These are phyloP conservation scores for Scolopax rusticola DNA, from an alignment of 2,797 vertebrate genomes.

Conservation along the genomic window DNA sequence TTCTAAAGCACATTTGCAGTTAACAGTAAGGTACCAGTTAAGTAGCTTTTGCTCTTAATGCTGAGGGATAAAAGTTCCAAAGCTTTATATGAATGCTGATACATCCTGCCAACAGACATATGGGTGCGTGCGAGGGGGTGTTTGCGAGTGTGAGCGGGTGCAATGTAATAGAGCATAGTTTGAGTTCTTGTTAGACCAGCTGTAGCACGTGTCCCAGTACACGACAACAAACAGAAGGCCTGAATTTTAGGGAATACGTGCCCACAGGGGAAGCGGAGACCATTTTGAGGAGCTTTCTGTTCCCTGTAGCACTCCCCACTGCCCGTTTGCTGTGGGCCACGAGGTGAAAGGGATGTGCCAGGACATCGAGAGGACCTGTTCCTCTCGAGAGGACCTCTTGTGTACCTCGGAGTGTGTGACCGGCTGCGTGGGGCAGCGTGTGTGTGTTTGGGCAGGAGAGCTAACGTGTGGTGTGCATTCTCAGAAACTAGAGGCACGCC, in stretches of 20 bases:
- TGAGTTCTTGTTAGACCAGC: neutral
- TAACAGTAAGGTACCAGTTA: constrained; percentile 61
- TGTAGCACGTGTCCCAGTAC: constrained; percentile 1
- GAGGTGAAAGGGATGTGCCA: neutral
- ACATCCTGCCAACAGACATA: constrained; percentile 56
- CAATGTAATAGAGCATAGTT: neutral
- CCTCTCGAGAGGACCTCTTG: neutral
- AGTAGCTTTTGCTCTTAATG: constrained; percentile 67
- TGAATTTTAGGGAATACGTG: neutral
- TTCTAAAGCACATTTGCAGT: constrained; percentile 55
- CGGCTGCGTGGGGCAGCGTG: rapidly evolving
- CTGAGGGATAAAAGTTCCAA: constrained; percentile 62
- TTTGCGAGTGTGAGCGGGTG: neutral
- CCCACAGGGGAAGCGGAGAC: neutral
- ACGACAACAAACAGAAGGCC: constrained; percentile 15
- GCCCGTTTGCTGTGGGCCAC: neutral
- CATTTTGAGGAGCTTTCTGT: neutral
- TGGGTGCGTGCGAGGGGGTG: neutral
- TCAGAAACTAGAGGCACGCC: neutral
- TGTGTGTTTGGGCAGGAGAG: neutral
- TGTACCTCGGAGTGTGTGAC: rapidly evolving
- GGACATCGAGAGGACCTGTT: neutral
- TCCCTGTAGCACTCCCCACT: neutral
- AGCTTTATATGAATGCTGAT: constrained; percentile 66
- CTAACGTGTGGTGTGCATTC: rapidly evolving